Evolutionary conservation across 35 echinoderm and acorn worm genomes (phyloP).

Genomic region (Anneissia japonica): DNA sequence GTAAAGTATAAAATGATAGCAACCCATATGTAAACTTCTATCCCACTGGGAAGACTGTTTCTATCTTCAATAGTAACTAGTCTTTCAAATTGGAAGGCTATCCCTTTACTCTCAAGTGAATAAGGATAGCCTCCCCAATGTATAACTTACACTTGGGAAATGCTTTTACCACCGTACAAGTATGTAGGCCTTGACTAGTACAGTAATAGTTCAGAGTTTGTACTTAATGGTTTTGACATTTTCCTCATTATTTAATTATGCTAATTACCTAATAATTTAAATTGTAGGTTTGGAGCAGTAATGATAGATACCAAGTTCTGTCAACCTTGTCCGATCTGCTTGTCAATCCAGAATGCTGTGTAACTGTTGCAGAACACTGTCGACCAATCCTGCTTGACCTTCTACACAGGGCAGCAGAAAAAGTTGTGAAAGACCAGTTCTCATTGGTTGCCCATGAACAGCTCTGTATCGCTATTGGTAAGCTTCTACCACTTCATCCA

Average conservation of each 20-base stretch:
- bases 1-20: too few relatives aligned
- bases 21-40: too few relatives aligned
- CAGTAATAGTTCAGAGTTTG: neutral
- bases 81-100: too few relatives aligned
- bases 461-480: slow-evolving; percentile 40
- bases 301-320: slow-evolving; percentile 57
- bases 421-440: neutral
- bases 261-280: neutral
- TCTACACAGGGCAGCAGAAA: slow-evolving; percentile 34
- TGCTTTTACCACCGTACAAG: neutral
- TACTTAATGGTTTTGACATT: neutral
- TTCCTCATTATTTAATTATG: neutral
- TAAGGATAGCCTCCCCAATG: too few relatives aligned
- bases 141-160: neutral
- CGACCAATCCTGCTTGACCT: slow-evolving; percentile 56
- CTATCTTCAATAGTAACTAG: too few relatives aligned
- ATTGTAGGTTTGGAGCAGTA: slow-evolving; percentile 50
- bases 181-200: neutral
- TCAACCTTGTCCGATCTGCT: slow-evolving; percentile 32
- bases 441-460: slow-evolving; percentile 39
- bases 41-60: too few relatives aligned
- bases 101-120: too few relatives aligned
- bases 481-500: slow-evolving; percentile 19
- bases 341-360: slow-evolving; percentile 39
- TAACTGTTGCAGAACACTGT: slow-evolving; percentile 49